These are phyloP conservation scores for Bibio marci DNA, from an alignment of 2,888 invertebrate genomes.

Conservation along the genomic window DNA sequence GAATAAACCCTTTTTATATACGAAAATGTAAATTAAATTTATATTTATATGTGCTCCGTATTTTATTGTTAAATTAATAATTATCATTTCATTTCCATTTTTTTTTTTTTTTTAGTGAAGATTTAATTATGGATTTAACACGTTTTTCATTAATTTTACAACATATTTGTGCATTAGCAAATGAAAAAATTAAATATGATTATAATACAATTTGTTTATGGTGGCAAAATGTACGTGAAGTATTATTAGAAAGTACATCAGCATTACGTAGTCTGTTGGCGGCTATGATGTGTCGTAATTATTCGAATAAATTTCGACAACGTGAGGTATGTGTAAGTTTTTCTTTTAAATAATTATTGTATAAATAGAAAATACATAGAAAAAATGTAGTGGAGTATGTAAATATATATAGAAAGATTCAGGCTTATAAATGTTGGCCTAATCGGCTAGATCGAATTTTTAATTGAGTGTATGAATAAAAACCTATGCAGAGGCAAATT, in stretches of 20 bases:
- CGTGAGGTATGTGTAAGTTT: conserved; percentile 15
- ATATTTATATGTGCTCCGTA: not conserved
- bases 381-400: no score
- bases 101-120: conserved; percentile 17
- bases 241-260: conserved; percentile 53
- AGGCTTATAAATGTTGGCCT: no score
- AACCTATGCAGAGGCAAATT: no score
- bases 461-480: no score
- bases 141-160: conserved; percentile 47
- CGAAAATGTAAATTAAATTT: conserved; percentile 17
- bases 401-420: no score
- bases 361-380: no score
- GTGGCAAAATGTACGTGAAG: conserved; percentile 65
- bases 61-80: no score
- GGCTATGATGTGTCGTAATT: conserved; percentile 65
- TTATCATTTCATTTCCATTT: no score
- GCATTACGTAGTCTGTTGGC: conserved; percentile 65
- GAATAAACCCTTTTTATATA: conserved; percentile 35
- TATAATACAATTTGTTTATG: conserved; percentile 58
- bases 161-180: conserved; percentile 43
- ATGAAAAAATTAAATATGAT: conserved; percentile 40
- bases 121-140: conserved; percentile 39
- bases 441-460: no score
- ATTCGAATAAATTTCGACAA: conserved; percentile 32
- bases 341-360: not conserved